Evolutionary conservation across 2,888 invertebrate genomes (phyloP).

Genomic region (Perdita meconis): DNA sequence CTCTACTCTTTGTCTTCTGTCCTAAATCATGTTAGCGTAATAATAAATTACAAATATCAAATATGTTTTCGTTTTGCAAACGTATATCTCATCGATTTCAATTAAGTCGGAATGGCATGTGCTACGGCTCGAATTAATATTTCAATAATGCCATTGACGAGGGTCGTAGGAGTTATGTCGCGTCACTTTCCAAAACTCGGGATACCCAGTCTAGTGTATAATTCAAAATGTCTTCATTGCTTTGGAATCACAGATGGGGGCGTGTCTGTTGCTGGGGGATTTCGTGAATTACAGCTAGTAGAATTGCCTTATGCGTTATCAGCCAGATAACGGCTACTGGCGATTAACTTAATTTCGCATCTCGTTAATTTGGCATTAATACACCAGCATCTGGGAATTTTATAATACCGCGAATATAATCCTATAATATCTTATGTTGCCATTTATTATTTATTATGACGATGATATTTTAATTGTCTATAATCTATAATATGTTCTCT

Average conservation of each 20-base stretch:
- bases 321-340: too few species aligned
- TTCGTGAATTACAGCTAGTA: conserved; percentile 18
- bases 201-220: conserved; percentile 46
- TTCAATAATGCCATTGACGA: conserved; percentile 46
- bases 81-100: conserved; percentile 51
- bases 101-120: conserved; percentile 35
- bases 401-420: too few species aligned
- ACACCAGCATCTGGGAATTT: too few species aligned
- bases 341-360: conserved; percentile 3
- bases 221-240: conserved; percentile 35
- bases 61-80: too few species aligned
- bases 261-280: background rate
- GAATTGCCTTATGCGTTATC: conserved; percentile 24
- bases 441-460: too few species aligned
- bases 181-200: conserved; percentile 37
- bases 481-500: too few species aligned
- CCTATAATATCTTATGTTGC: too few species aligned
- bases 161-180: conserved; percentile 31
- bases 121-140: conserved; percentile 63
- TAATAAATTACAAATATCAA: too few species aligned
- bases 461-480: too few species aligned
- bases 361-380: conserved; percentile 7
- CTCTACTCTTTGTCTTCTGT: too few species aligned
- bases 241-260: conserved; percentile 19
- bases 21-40: too few species aligned